These are phyloP conservation scores for Porites lobata DNA, from an alignment of 92 coral and sea anemone genomes.

Conservation along the genomic window DNA sequence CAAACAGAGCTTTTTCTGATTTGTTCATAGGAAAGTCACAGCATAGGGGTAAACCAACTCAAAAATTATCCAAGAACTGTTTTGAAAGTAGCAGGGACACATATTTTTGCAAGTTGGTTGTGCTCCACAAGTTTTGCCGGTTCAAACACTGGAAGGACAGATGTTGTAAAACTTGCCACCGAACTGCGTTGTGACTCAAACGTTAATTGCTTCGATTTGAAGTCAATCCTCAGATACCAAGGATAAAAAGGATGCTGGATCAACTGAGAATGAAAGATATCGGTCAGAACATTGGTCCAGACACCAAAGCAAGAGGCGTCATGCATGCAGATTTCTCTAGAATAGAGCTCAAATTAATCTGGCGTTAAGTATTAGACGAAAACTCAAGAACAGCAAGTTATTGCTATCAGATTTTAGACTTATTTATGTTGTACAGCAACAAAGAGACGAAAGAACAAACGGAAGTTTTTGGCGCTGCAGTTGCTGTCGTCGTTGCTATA, in stretches of 20 bases:
- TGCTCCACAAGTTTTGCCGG: conserved; percentile 90
- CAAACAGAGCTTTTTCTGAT: background rate
- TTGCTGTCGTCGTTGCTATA: no score
- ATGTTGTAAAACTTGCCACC: conserved; percentile 88
- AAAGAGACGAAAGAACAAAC: no score
- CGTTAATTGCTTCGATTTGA: background rate
- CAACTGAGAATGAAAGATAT: conserved; percentile 6
- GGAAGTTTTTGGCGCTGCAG: no score
- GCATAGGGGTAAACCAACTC: background rate
- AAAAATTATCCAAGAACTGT: conserved; percentile 49
- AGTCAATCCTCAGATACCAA: background rate
- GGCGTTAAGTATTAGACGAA: no score
- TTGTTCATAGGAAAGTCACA: background rate
- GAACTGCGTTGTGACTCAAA: background rate
- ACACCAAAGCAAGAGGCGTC: no score
- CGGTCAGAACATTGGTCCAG: background rate
- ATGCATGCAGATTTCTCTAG: no score
- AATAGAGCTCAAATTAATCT: no score
- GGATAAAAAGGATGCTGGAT: background rate
- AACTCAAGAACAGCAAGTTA: background rate
- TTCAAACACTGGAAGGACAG: conserved; percentile 93
- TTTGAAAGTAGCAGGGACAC: conserved; percentile 82
- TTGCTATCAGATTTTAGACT: no score
- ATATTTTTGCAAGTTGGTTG: conserved; percentile 92
- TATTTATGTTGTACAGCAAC: no score